Base-by-base conservation (phyloP, 2,888 invertebrate species). In the Apamea anceps region DNA sequence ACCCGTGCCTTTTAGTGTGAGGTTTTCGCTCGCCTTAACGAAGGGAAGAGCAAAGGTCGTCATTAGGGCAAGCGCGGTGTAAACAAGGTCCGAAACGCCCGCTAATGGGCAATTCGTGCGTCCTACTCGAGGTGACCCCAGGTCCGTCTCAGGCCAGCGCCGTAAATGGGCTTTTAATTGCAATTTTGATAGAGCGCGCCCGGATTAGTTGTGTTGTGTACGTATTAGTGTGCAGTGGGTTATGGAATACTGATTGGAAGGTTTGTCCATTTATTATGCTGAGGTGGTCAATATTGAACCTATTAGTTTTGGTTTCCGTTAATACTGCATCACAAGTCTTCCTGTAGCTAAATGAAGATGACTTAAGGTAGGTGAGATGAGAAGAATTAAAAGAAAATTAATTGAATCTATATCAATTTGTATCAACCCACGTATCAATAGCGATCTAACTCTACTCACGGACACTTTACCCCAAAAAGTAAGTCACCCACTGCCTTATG, bases 11-110 rank as follows among this genome's bases (percentile, higher is more conserved):
- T 96, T 96, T 96, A 96, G 97, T 96, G 96, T 94, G 96, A 96
- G 96, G 96, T 96, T 96, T 96, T 96, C 96, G 95, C 95, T 95
- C 95, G 96, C 96, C 96, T 96, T 97, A 97, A 97, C 97, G 97
- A 97, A 97, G 97, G 97, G 97, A 97, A 96, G 95, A 95, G 96
- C 96, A 97, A 96, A 97, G 97, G 97, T 97, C 97, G 97, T 97
- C 97, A 97, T 97, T 97, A 97, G 97, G 97, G 96, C 97, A 96
- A 97, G 96, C 96, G 96, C 94, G 96, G 97, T 96, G 97, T 97
- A 96, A 97, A 97, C 96, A 97, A 96, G 96, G 96, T 95, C 96
- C 96, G 95, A 96, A 96, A 95, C 95, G 96, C 95, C 96, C 96
- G 95, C 96, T 97, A 97, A 97, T 97, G 96, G 97, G 95, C 96